Percentiles rank a stretch among this genome's conserved stretches.
Evolutionary conservation across 2,797 vertebrate species (phyloP).

Genomic region (Monodelphis domestica): DNA sequence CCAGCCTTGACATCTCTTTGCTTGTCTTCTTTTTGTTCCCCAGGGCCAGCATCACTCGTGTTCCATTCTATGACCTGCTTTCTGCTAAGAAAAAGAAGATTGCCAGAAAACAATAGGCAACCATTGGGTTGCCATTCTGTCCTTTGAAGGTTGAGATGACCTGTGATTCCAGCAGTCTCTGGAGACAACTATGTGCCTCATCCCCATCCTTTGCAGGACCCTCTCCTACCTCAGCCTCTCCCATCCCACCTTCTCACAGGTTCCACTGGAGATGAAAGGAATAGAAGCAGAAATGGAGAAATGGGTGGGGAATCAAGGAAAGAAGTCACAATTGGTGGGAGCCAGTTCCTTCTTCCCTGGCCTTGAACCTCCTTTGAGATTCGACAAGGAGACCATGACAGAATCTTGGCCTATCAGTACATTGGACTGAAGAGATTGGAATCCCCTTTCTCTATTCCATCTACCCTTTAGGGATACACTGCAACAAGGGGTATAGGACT

Average conservation of each 20-base stretch:
- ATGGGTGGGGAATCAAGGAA: not conserved
- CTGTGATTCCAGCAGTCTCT: conserved; percentile 33
- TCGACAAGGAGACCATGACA: not conserved
- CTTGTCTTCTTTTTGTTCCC: conserved; percentile 40
- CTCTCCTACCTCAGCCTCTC: not conserved
- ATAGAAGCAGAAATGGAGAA: conserved; percentile 10
- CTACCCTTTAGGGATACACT: not conserved
- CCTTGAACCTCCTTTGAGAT: not conserved
- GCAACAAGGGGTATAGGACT: rapidly evolving
- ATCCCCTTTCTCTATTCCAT: not conserved
- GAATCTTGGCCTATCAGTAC: not conserved
- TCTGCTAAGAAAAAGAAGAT: conserved; percentile 95
- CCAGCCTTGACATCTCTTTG: conserved; percentile 15
- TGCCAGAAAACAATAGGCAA: conserved; percentile 86
- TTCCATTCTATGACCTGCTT: conserved; percentile 97
- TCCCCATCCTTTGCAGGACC: conserved; percentile 23
- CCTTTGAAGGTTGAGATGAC: conserved; percentile 3
- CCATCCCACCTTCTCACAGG: not conserved
- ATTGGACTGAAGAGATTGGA: not conserved
- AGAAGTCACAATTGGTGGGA: not conserved
- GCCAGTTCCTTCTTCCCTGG: not conserved
- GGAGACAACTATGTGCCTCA: conserved; percentile 45
- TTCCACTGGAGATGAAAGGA: rapidly evolving
- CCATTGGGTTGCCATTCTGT: not conserved
- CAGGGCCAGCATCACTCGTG: conserved; percentile 95